Evolutionary conservation across 2,888 invertebrate genomes (phyloP), one percentile per base, ranked within the genome.

Genomic region (Cabera pusaria): DNA sequence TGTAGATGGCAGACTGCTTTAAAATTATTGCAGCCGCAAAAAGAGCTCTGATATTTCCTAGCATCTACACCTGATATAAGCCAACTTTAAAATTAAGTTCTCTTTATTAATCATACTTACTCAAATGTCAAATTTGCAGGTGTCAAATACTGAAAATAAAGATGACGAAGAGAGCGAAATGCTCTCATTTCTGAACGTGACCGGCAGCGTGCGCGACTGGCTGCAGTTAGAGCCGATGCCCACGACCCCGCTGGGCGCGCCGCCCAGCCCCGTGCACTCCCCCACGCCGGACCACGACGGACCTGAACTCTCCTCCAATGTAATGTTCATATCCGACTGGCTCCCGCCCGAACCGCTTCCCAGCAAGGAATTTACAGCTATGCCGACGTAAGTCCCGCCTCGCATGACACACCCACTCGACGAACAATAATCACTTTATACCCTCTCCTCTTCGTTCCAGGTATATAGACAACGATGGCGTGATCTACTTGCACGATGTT

Each of bases 361-460:
- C 0, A 71, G 78, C 28, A 69, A 70, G 0, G 73, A 90, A 25
- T 94, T 95, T 55, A 72, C 84, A 0, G 95, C 87, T 0, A 63
- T 86, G 37, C 90, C 93, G 0, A 93, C 94, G 28, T 92, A 92
- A 69, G 90, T 94, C n/a, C 9, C 10, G 14, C 6, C n/a, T n/a
- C n/a, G n/a, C n/a, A n/a, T n/a, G n/a, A n/a, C n/a, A n/a, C n/a
- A n/a, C n/a, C n/a, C n/a, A n/a, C n/a, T n/a, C n/a, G n/a, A n/a
- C n/a, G n/a, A n/a, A n/a, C n/a, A n/a, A n/a, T n/a, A n/a, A n/a
- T n/a, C n/a, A n/a, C n/a, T n/a, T n/a, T n/a, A n/a, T 6, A 26
- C 31, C 32, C n/a, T n/a, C n/a, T n/a, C n/a, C n/a, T n/a, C n/a
- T n/a, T n/a, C n/a, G 19, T 62, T 58, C n/a, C 59, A 86, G 86